Conservation (phyloP, 2,888 invertebrate species). For the Lithosia quadra region DNA sequence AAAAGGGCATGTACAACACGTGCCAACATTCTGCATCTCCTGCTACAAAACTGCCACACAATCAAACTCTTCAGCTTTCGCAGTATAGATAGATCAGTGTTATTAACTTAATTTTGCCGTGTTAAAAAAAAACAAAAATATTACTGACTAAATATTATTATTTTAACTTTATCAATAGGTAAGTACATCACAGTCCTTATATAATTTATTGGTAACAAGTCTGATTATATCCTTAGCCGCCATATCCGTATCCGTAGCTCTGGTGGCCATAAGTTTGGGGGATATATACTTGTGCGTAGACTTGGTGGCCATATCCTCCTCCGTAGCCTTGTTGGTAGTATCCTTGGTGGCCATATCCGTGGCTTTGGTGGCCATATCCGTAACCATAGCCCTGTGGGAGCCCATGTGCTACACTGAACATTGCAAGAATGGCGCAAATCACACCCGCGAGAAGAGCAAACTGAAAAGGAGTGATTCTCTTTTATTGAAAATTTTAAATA, state of each 20-base stretch:
- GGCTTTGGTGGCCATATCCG: background rate
- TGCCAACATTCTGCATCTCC: no score
- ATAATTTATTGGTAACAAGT: background rate
- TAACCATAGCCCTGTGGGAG: background rate
- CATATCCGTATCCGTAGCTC: no score
- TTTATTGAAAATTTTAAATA: background rate
- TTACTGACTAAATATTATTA: conserved; percentile 3
- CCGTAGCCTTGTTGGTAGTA: conserved; percentile 5
- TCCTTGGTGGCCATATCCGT: background rate
- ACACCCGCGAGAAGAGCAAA: background rate
- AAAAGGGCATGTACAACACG: no score
- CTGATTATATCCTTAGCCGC: conserved; percentile 1
- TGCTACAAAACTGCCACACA: no score
- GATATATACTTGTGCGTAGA: no score
- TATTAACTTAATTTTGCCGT: no score
- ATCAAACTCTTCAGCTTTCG: no score
- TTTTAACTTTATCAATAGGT: background rate
- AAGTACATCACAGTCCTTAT: background rate
- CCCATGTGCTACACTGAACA: conserved; percentile 2
- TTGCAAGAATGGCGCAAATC: background rate
- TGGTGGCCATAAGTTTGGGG: no score
- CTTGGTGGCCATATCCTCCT: background rate
- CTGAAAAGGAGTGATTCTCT: background rate
- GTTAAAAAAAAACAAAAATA: background rate
- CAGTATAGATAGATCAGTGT: no score